phyloP scores from a whole-genome alignment of 2,797 vertebrate species.

The Sebastes taczanowskii region DNA sequence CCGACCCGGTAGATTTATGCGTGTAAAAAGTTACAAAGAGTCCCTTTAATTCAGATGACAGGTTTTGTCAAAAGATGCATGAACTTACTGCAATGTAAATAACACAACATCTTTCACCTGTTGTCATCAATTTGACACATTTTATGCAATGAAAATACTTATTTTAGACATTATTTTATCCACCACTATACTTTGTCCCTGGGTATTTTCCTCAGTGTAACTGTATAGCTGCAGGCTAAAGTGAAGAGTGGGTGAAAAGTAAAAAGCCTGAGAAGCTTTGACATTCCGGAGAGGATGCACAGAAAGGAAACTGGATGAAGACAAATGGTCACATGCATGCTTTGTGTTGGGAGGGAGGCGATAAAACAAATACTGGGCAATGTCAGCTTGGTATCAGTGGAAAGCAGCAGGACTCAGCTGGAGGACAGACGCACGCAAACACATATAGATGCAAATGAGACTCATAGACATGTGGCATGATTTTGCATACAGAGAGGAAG shows the following conservation, averaged over 20 bases:
- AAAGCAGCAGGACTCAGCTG: slow-evolving; percentile 22
- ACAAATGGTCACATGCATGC: background rate
- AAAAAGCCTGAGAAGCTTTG: background rate
- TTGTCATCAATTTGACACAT: background rate
- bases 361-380: background rate
- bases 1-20: no score
- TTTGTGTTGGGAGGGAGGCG: slow-evolving; percentile 5
- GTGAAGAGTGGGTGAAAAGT: background rate
- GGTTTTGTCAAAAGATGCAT: background rate
- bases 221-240: background rate
- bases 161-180: background rate
- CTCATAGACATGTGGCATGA: background rate
- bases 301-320: slow-evolving; percentile 7
- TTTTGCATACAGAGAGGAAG: background rate
- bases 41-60: background rate
- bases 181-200: background rate
- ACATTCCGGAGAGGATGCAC: background rate
- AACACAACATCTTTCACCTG: background rate
- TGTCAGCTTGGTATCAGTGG: slow-evolving; percentile 10
- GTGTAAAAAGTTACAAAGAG: no score
- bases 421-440: background rate
- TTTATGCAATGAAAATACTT: background rate
- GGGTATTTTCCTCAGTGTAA: background rate
- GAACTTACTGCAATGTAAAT: background rate
- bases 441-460: slow-evolving; percentile 33